Evolutionary conservation across 2,113 vertebrate genomes (phyloP).

Genomic region (Nannobrachium achirus): DNA sequence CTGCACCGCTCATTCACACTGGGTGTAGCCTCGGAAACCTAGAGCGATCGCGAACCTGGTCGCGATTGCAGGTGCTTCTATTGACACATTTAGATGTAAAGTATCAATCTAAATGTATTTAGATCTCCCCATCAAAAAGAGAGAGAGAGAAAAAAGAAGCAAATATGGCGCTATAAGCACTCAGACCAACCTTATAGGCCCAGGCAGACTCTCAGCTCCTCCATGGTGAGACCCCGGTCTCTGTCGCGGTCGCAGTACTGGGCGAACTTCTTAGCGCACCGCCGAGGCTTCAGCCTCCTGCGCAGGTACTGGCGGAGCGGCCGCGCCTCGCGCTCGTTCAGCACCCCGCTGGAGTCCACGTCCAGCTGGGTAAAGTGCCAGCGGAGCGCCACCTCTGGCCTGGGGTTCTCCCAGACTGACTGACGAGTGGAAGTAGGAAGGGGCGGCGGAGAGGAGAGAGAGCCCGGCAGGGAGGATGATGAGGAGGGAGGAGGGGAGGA

Average conservation of each 20-base stretch:
- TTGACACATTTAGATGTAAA: no score
- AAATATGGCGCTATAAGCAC: neutral
- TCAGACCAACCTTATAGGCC: slow-evolving; percentile 47
- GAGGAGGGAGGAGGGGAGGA: neutral
- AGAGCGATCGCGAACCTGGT: no score
- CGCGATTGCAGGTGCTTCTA: no score
- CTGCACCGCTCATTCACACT: no score
- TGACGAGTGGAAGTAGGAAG: neutral
- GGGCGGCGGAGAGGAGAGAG: neutral
- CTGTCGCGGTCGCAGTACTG: slow-evolving; percentile 72
- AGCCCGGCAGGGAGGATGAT: slow-evolving; percentile 8
- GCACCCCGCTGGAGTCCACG: slow-evolving; percentile 59
- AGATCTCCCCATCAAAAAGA: no score
- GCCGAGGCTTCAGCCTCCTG: slow-evolving; percentile 58
- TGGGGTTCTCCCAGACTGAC: neutral
- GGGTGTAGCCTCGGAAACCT: no score
- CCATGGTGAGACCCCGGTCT: slow-evolving; percentile 62
- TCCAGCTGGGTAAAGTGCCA: slow-evolving; percentile 72
- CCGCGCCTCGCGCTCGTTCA: slow-evolving; percentile 67
- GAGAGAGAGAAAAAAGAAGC: no score
- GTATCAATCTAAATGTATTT: no score
- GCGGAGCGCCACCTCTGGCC: slow-evolving; percentile 50
- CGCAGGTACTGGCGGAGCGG: slow-evolving; percentile 69
- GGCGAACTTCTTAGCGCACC: slow-evolving; percentile 71
- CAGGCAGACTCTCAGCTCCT: slow-evolving; percentile 70